Base-by-base conservation (phyloP, 2,113 vertebrate species). In the Deroptyus accipitrinus region DNA sequence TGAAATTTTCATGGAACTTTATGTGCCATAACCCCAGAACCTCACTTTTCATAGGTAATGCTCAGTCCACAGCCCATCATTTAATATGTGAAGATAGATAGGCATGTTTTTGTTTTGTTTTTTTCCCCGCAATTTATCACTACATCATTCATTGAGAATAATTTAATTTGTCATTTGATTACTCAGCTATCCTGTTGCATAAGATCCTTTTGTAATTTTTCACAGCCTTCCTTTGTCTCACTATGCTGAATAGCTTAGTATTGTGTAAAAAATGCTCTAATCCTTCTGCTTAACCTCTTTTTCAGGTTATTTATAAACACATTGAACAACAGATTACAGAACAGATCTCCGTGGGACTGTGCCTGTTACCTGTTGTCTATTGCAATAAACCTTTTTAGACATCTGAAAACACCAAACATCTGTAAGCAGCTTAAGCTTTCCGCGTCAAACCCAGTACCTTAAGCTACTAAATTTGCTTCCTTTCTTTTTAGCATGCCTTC, bases 151-250 rank as follows among this genome's bases (percentile, higher is more conserved):
- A 95, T 70, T 83, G 75, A 78, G 39, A 92, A 78, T 78, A 92
- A 96, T 95, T 83, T 88, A 78, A 84, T 93, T 82, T 88, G 46
- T 78, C 77, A 91, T 95, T 84, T 94, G 64, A 95, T 89, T 94
- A 77, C 74, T 94, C 68, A 92, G 73, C 64, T 84, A 84, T 42
- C 17, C 61, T 61, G 69, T 91, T 96, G 88, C 77, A 52, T 94
- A 94, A 95, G 83, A 92, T 91, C 27, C 42, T 92, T 95, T 92
- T 92, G 83, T 82, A 88, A 94, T 82, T 85, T 22, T 86, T 84
- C 88, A 88, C 83, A 95, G 69, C 42, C 4, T 95, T 91, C 39
- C 80, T 91, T 92, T 92, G 86, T 95, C 52, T 94, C 48, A 22
- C 23, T 82, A 22, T 31, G 42, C 12, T 86, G 86, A 92, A 72